Percentiles rank a stretch among this genome's conserved stretches.
Conservation (phyloP, 64 coral and sea anemone genomes). For the Catalaphyllia jardinei region DNA sequence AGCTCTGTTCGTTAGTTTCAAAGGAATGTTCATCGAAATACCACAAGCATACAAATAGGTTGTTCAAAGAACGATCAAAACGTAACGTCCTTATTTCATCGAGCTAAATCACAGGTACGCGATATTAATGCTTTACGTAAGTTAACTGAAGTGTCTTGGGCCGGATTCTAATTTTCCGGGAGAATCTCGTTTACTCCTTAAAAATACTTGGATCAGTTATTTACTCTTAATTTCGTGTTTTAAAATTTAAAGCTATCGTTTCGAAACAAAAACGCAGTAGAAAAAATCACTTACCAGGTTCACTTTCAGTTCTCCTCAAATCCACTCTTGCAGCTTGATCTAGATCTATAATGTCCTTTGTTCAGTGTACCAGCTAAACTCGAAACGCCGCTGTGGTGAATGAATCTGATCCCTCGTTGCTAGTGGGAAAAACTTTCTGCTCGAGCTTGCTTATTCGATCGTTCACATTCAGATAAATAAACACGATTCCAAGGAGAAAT, state of each 20-base stretch:
- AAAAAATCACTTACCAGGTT: too few species aligned
- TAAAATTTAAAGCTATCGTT: too few species aligned
- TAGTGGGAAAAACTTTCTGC: not conserved
- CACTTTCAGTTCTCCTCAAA: too few species aligned
- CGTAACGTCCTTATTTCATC: too few species aligned
- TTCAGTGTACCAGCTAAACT: not conserved
- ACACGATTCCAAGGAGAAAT: slow-evolving; percentile 19
- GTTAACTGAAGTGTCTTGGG: too few species aligned
- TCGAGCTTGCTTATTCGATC: not conserved
- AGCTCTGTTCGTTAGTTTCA: not conserved
- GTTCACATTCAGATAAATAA: slow-evolving; percentile 35
- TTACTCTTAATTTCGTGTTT: too few species aligned
- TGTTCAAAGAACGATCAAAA: too few species aligned
- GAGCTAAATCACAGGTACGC: not conserved
- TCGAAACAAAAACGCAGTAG: too few species aligned
- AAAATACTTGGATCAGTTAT: not conserved
- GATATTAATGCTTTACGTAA: not conserved
- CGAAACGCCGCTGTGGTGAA: not conserved
- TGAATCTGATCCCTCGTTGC: not conserved
- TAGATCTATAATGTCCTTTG: not conserved
- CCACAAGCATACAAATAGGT: not conserved
- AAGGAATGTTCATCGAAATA: not conserved
- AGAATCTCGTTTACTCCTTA: not conserved
- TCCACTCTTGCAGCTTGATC: not conserved
- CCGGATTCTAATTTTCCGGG: too few species aligned